Evolutionary conservation across 92 coral and sea anemone species (phyloP).

Genomic region (Epizoanthus fatuus): DNA sequence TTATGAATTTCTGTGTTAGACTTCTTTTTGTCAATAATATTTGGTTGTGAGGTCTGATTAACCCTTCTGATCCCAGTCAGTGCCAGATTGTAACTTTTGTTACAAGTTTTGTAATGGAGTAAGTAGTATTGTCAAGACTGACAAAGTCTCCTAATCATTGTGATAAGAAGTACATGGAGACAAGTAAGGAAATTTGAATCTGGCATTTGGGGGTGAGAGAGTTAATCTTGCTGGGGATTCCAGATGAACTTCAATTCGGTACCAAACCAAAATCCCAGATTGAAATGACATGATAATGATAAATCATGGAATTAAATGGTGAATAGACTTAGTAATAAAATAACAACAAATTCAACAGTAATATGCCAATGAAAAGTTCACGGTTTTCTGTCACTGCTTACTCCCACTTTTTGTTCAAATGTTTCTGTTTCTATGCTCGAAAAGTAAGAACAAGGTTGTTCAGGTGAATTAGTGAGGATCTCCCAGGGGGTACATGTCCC

Average conservation of each 20-base stretch:
- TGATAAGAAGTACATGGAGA: too few species aligned
- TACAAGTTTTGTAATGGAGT: neutral
- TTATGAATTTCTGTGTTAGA: too few species aligned
- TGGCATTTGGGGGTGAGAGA: neutral
- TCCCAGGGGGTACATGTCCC: too few species aligned
- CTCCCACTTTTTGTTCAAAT: neutral
- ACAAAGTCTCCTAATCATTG: too few species aligned
- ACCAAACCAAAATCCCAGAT: conserved; percentile 1
- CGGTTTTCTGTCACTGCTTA: conserved; percentile 2
- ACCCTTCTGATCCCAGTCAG: neutral
- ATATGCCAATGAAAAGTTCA: conserved; percentile 11
- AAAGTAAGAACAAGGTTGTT: too few species aligned
- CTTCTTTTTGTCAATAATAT: too few species aligned
- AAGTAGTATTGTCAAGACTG: neutral
- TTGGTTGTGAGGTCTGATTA: neutral
- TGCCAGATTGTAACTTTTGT: neutral
- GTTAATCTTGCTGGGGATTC: neutral
- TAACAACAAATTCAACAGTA: conserved; percentile 18
- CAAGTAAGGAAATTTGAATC: neutral
- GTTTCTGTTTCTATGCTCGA: neutral
- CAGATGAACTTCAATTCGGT: conserved; percentile 6
- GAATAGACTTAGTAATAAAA: conserved; percentile 14
- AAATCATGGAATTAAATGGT: conserved; percentile 10
- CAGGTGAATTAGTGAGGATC: too few species aligned
- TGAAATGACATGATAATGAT: neutral